phyloP scores from a whole-genome alignment of 2,113 vertebrate genomes.

The Apodemus speciosus region DNA sequence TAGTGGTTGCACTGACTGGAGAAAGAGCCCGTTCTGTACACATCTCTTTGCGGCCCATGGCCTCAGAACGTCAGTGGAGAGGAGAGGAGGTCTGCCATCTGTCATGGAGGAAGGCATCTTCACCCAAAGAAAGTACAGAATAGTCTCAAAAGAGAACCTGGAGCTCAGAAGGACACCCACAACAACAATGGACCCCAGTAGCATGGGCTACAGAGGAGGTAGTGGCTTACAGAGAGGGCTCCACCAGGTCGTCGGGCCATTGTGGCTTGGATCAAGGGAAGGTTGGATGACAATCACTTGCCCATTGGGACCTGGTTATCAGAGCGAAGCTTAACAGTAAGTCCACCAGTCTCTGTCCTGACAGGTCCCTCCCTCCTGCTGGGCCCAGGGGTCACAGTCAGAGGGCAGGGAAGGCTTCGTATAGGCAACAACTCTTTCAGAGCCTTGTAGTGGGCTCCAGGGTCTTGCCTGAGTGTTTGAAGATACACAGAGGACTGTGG shows the following conservation, averaged over 20 bases:
- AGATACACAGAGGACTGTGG: neutral
- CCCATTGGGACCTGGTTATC: neutral
- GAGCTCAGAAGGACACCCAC: neutral
- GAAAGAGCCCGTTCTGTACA: neutral
- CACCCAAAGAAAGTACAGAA: neutral
- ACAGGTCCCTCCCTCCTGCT: neutral
- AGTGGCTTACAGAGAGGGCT: neutral
- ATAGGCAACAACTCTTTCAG: neutral
- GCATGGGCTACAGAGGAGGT: neutral
- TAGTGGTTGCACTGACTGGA: neutral
- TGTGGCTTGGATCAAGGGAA: neutral
- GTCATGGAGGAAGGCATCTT: neutral
- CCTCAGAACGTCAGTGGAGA: neutral
- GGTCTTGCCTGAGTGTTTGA: neutral
- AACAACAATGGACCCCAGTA: neutral
- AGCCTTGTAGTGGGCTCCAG: neutral
- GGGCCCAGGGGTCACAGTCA: neutral
- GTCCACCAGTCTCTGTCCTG: neutral
- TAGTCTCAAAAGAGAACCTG: neutral
- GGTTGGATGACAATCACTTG: neutral
- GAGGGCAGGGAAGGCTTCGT: neutral
- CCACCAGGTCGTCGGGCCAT: neutral
- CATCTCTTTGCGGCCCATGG: neutral
- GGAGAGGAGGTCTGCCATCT: neutral
- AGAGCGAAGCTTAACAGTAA: neutral